These are phyloP conservation scores for Gari tellinella DNA, from an alignment of 2,888 invertebrate species.

Conservation along the genomic window DNA sequence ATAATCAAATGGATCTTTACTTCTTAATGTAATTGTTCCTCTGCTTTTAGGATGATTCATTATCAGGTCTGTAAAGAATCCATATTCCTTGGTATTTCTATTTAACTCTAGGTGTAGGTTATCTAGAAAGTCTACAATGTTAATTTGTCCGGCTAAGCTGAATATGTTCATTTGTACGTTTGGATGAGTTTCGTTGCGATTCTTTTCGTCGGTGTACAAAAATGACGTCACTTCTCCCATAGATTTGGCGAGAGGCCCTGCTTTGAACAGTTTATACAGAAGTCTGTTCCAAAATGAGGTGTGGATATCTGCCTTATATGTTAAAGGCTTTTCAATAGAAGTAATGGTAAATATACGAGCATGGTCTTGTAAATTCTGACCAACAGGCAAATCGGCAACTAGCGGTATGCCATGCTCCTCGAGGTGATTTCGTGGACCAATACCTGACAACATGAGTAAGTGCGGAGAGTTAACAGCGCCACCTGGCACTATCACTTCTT, in stretches of 20 bases:
- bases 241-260: slow-evolving; percentile 17
- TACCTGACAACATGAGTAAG: slow-evolving; percentile 80
- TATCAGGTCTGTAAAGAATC: slow-evolving; percentile 2
- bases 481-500: slow-evolving; percentile 78
- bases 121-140: not conserved
- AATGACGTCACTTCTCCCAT: slow-evolving; percentile 4
- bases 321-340: not conserved
- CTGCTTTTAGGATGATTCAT: slow-evolving; percentile 88
- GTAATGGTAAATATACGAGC: slow-evolving; percentile 22
- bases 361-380: slow-evolving; percentile 78
- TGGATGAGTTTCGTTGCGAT: slow-evolving; percentile 1
- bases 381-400: slow-evolving; percentile 76
- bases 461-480: slow-evolving; percentile 82
- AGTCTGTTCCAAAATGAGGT: not conserved
- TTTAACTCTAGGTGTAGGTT: no score
- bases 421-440: slow-evolving; percentile 80
- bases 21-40: slow-evolving; percentile 91
- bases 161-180: slow-evolving; percentile 7
- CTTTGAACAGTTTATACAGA: slow-evolving; percentile 24
- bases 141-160: not conserved
- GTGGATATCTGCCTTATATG: not conserved
- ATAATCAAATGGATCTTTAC: slow-evolving; percentile 90
- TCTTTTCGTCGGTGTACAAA: slow-evolving; percentile 5
- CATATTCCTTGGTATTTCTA: not conserved
- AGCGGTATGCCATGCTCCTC: slow-evolving; percentile 75